A percentile compares a stretch with the other conserved stretches of the same genome.
phyloP scores from a whole-genome alignment of 2,888 invertebrate species.

The Melieria crassipennis region DNA sequence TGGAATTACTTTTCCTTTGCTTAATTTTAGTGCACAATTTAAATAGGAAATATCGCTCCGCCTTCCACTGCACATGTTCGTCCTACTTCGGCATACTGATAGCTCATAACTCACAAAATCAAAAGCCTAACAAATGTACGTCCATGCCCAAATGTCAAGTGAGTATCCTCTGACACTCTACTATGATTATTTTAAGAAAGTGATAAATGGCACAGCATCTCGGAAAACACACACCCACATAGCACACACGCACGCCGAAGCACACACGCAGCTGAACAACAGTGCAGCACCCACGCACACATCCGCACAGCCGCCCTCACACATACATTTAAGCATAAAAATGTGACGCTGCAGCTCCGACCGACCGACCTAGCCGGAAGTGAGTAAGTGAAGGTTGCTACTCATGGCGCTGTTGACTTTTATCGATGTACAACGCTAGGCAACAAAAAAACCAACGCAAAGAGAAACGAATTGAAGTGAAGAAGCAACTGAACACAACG shows the following conservation, averaged over 20 bases:
- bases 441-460: not conserved
- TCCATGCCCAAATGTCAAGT: slow-evolving; percentile 13
- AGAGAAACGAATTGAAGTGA: not conserved
- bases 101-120: not conserved
- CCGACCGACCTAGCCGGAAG: not conserved
- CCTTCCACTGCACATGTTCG: no score
- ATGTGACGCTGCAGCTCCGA: not conserved
- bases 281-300: not conserved
- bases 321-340: not conserved
- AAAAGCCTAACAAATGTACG: not conserved
- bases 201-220: slow-evolving; percentile 17
- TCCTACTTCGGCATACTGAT: no score
- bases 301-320: not conserved
- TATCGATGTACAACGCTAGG: slow-evolving; percentile 7
- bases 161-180: slow-evolving; percentile 16
- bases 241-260: not conserved
- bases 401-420: slow-evolving; percentile 13
- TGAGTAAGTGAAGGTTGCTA: not conserved
- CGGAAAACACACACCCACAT: not conserved
- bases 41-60: no score
- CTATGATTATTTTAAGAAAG: slow-evolving; percentile 24
- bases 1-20: no score
- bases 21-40: no score
- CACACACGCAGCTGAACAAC: not conserved
- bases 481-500: not conserved